Evolutionary conservation across 1,140 invertebrate species (phyloP), one percentile per base, ranked within the genome.

Genomic region (Rhyzopertha dominica): DNA sequence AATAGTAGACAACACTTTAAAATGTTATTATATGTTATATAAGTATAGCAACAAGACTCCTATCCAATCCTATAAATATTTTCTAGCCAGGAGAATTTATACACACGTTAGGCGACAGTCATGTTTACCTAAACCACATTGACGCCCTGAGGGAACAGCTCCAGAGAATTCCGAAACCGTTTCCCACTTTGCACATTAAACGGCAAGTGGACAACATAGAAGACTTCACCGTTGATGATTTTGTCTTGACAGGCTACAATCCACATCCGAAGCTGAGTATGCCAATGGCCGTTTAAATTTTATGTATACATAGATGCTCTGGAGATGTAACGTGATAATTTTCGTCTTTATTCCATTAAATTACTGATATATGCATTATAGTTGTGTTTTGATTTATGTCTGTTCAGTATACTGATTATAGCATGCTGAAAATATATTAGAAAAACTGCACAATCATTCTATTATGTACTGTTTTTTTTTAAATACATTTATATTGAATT

Each of bases 201-300:
- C 70, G 83, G 25, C 62, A 77, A 16, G 77, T 94, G 0, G 62
- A 74, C 24, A 73, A 80, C 49, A 95, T 98, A 57, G 89, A 97
- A 57, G 88, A 96, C 62, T 99, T 99, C 63, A 81, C 75, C 42
- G 76, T 75, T 57, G 85, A 92, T 43, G 92, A 98, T 74, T 93
- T 99, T 71, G 77, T 90, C 56, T 65, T 99, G 5, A 74, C 81
- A 47, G 82, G 77, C 44, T 99, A 99, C 65, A 80, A 93, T 44
- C 91, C 94, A 5, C 80, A 98, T 70, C 80, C 85, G 2, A 91
- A 88, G 69, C 90, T 99, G 53, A 74, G 78, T 41, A 98, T 99
- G 95, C 75, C 87, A 61, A 98, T 99, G 95, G 93, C 96, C 52
- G 87, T 98, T 28, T 98, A 74, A 83, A n/a, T n/a, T n/a, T n/a